These are phyloP conservation scores for Eupithecia dodoneata DNA, from an alignment of 2,888 invertebrate genomes.

Conservation along the genomic window DNA sequence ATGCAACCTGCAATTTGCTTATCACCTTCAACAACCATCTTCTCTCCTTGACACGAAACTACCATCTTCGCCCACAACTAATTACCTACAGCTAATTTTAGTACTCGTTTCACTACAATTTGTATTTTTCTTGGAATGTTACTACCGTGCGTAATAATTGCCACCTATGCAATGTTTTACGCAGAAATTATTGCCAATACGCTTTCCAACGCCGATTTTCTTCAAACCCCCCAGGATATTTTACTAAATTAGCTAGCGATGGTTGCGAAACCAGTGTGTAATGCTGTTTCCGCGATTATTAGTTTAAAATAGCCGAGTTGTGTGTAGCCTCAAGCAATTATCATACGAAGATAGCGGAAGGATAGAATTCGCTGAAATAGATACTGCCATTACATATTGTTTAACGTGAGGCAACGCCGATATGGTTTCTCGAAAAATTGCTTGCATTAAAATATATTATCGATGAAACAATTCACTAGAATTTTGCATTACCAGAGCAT, in stretches of 20 bases:
- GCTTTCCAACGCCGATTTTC: constrained; percentile 26
- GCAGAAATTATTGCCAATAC: constrained; percentile 31
- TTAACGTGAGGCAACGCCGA: neutral
- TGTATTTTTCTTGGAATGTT: constrained; percentile 49
- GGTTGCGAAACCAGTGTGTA: constrained; percentile 32
- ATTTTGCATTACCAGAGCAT: neutral
- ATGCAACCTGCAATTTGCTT: constrained; percentile 23
- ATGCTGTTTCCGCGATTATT: constrained; percentile 37
- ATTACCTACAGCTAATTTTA: constrained; percentile 37
- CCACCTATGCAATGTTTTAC: constrained; percentile 30
- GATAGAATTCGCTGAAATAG: constrained; percentile 14
- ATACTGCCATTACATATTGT: neutral
- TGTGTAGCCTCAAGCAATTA: constrained; percentile 12
- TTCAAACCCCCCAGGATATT: constrained; percentile 27
- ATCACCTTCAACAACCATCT: constrained; percentile 9
- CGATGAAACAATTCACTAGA: constrained; percentile 1
- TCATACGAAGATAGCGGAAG: constrained; percentile 25
- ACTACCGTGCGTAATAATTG: constrained; percentile 34
- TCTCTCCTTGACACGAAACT: constrained; percentile 3
- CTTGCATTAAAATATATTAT: neutral
- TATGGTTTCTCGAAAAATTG: neutral
- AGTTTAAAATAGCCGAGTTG: constrained; percentile 16
- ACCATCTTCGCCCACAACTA: neutral
- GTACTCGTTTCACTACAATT: constrained; percentile 20
- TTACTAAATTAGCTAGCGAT: constrained; percentile 26